phyloP scores from a whole-genome alignment of 2,113 vertebrate species.

The Rana temporaria region DNA sequence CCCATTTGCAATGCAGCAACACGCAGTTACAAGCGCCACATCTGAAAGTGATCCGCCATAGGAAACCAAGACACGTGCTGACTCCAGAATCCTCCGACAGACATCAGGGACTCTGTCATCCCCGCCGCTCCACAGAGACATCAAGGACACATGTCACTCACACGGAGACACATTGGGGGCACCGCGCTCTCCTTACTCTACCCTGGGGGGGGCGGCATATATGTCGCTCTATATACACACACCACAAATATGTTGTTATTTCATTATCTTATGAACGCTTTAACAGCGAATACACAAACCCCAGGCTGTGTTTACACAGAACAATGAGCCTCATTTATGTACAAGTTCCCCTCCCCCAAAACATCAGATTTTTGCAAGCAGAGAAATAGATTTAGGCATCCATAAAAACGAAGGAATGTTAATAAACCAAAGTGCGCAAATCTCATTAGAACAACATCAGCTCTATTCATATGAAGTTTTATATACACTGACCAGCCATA shows the following conservation, averaged over 20 bases:
- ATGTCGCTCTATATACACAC: neutral
- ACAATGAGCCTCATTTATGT: too few relatives aligned
- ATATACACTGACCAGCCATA: too few relatives aligned
- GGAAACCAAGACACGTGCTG: constrained; percentile 43
- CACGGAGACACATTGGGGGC: neutral
- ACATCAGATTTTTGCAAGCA: too few relatives aligned
- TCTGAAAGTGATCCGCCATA: constrained; percentile 29
- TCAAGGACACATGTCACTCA: constrained; percentile 51
- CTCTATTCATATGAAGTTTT: too few relatives aligned
- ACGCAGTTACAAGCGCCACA: constrained; percentile 32
- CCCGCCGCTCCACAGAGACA: neutral
- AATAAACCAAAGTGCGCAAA: too few relatives aligned
- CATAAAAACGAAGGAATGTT: too few relatives aligned
- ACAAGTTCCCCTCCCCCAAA: too few relatives aligned
- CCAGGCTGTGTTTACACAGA: too few relatives aligned
- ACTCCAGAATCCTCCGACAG: neutral
- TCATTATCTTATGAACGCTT: too few relatives aligned
- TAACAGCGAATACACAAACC: too few relatives aligned
- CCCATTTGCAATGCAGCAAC: constrained; percentile 46
- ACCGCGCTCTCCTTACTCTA: neutral
- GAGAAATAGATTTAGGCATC: too few relatives aligned
- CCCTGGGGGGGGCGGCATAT: neutral
- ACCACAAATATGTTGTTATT: neutral
- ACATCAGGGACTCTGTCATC: constrained; percentile 40
- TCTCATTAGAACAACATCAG: too few relatives aligned